Base-by-base conservation (phyloP, 2,113 vertebrate species). In the Ptilorrhoa leucosticta region DNA sequence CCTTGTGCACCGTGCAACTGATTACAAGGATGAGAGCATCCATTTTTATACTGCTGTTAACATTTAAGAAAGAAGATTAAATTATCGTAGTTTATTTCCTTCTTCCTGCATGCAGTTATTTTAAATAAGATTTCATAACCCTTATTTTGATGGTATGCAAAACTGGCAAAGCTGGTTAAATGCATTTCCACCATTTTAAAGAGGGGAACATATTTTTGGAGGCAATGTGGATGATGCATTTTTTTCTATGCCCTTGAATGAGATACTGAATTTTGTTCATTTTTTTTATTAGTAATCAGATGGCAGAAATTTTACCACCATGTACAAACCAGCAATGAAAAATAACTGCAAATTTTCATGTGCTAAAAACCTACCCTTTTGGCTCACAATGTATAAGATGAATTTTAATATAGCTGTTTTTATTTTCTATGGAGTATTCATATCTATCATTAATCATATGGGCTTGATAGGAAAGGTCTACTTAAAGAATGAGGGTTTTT, bases 1-100 rank as follows among this genome's bases (percentile, higher is more conserved):
- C 98, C 99, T 98, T 95, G 96, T 99, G 98, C 98, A 98, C 98
- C 97, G 78, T 97, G 98, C 96, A 98, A 98, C 98, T 99, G 99
- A 99, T 99, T 99, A 99, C 98, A 99, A 98, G 98, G 98, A 99
- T 98, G 98, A 98, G 98, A 98, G 98, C 98, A 98, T 98, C 98
- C 98, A 97, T 98, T 98, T 98, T 98, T 98, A 96, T 96, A 96
- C 88, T 85, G 97, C 97, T 96, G 97, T 96, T 98, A 97, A 95
- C 96, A 93, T 97, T 97, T 97, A 96, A 97, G 97, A 95, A 98
- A 98, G 97, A 96, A 97, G 98, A 98, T 99, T 98, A 98, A 98
- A 99, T 99, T 98, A 99, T 98, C 47, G 87, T 97, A 96, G 90
- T 96, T 96, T 98, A 98, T 97, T 97, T 97, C 90, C 69, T 94